Evolutionary conservation across 1,140 invertebrate species (phyloP), one percentile per base, ranked within the genome.

Genomic region (Drosophila eugracilis): DNA sequence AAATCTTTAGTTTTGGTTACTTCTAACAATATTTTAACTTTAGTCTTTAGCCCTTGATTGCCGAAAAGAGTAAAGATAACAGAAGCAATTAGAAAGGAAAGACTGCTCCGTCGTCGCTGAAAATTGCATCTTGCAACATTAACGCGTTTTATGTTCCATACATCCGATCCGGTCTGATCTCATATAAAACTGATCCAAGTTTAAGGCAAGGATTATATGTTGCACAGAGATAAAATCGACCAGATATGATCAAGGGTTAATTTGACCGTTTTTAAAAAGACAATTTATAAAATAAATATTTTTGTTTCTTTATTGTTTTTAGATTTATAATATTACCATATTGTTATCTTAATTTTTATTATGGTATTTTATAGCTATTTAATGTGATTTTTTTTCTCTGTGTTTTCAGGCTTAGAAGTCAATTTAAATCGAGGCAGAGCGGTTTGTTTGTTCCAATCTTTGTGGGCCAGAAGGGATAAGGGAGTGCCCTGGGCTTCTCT

Each of bases 51-150:
- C n/a, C n/a, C n/a, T n/a, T n/a, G n/a, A n/a, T n/a, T n/a, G n/a
- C n/a, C n/a, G 4, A 34, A 42, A 15, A 54, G 55, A 22, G 55
- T 58, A 70, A 32, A 53, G 53, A 37, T 49, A 78, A 34, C 42
- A 41, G 32, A 50, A 72, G 74, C 75, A 48, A 42, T 63, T 53
- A 37, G 28, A 80, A 63, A 52, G 17, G 12, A 41, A 55, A 41
- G 48, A 79, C 41, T 17, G 53, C 22, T 28, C 39, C 59, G 24
- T 34, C 17, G 60, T 53, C 37, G 47, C 28, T 59, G 28, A 32
- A 78, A 67, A 54, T 85, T 85, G 80, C 81, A 85, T 81, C 81
- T 85, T 85, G 80, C 80, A 79, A 85, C 75, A 85, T 84, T 79
- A 79, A 85, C 80, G 72, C 76, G 79, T 75, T 84, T 84, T 79